phyloP scores from a whole-genome alignment of 2,888 invertebrate species.

The Stictocephala bisonia region DNA sequence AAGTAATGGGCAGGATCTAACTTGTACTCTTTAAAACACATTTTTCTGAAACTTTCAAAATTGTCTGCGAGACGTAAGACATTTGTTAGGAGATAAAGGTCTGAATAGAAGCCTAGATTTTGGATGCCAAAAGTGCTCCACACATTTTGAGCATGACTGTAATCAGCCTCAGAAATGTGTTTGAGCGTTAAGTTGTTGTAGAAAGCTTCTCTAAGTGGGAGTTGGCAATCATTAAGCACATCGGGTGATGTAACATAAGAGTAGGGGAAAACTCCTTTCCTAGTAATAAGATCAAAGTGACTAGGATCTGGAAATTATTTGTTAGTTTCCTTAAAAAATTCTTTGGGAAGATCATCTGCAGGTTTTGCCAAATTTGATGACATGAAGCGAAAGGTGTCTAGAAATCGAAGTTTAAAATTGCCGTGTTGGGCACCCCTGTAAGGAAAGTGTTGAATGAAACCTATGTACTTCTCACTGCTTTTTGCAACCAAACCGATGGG shows the following conservation, averaged over 20 bases:
- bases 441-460: neutral
- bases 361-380: neutral
- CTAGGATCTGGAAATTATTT: neutral
- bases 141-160: conserved; percentile 60
- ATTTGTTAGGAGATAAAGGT: conserved; percentile 48
- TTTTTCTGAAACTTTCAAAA: conserved; percentile 49
- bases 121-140: conserved; percentile 61
- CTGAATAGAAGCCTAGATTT: conserved; percentile 61
- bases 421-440: neutral
- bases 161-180: conserved; percentile 57
- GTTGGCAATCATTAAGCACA: conserved; percentile 34
- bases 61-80: conserved; percentile 46
- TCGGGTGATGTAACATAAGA: conserved; percentile 8
- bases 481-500: no score
- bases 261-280: conserved; percentile 17
- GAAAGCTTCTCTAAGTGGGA: conserved; percentile 58
- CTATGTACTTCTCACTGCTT: conserved; percentile 54
- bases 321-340: neutral
- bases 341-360: neutral
- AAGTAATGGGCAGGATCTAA: conserved; percentile 46
- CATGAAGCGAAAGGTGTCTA: conserved; percentile 4
- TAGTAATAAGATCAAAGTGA: neutral
- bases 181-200: conserved; percentile 55
- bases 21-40: conserved; percentile 5
- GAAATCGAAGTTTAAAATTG: conserved; percentile 1